These are phyloP conservation scores for Acestrorhynchus altus DNA, from an alignment of 2,797 vertebrate species.

Conservation along the genomic window DNA sequence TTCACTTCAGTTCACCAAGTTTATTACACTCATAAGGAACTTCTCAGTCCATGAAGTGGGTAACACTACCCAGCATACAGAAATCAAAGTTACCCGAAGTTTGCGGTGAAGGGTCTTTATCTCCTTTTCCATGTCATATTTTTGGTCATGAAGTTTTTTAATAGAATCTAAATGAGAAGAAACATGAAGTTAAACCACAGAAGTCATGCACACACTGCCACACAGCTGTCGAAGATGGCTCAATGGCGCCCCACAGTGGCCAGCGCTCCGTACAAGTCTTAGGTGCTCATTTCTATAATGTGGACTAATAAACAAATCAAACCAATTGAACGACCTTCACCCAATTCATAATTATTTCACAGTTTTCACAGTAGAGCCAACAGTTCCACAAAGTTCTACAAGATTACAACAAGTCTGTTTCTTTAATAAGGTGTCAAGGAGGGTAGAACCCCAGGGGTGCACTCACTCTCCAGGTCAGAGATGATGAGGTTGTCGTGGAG, in stretches of 20 bases:
- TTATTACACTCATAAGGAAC: neutral
- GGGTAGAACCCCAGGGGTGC: no score
- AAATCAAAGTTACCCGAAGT: slow-evolving; percentile 74
- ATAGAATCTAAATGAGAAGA: slow-evolving; percentile 75
- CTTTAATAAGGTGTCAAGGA: neutral
- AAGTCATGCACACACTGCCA: neutral
- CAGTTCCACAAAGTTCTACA: no score
- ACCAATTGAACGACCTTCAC: neutral
- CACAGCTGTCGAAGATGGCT: neutral
- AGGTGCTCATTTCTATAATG: neutral
- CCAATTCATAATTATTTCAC: neutral
- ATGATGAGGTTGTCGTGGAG: slow-evolving; percentile 89
- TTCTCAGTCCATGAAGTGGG: neutral
- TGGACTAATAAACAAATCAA: neutral
- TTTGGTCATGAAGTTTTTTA: slow-evolving; percentile 89
- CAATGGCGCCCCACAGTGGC: slow-evolving; percentile 44
- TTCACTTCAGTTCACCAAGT: no score
- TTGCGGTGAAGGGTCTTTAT: slow-evolving; percentile 87
- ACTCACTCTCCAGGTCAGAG: slow-evolving; percentile 88
- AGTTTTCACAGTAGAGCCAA: no score
- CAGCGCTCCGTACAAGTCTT: slow-evolving; percentile 1
- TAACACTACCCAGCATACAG: no score
- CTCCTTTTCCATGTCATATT: slow-evolving; percentile 88
- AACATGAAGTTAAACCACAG: neutral
- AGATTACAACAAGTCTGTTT: neutral